phyloP scores from a whole-genome alignment of 2,113 vertebrate genomes.

The Tamias sibiricus region DNA sequence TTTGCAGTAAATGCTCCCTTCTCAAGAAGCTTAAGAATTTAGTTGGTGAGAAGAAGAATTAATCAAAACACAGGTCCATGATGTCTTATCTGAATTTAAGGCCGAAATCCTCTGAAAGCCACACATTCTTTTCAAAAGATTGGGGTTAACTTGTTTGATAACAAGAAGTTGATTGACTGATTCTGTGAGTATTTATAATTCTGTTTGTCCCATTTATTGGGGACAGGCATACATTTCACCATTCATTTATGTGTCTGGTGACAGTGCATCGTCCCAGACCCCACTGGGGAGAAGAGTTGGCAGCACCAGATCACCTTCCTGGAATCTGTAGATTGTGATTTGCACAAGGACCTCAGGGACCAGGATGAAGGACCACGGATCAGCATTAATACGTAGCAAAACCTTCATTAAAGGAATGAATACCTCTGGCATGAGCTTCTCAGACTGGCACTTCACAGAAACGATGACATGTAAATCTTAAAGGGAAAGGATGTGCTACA shows the following conservation, averaged over 20 bases:
- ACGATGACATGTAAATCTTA: not conserved
- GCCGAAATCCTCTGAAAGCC: not conserved
- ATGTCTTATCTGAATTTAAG: not conserved
- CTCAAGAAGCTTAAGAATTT: not conserved
- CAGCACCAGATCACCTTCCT: not conserved
- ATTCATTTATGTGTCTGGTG: not conserved
- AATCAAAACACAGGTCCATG: not conserved
- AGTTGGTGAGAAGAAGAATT: not conserved
- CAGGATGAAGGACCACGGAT: not conserved
- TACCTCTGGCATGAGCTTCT: not conserved
- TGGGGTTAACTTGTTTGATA: not conserved
- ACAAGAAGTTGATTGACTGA: not conserved
- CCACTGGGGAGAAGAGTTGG: not conserved
- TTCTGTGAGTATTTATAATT: too few relatives aligned
- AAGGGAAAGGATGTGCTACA: not conserved
- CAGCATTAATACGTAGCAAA: too few relatives aligned
- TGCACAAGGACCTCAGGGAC: not conserved
- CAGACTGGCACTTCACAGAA: not conserved
- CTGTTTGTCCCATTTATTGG: not conserved
- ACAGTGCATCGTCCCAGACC: not conserved
- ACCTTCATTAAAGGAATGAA: not conserved
- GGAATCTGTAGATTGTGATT: not conserved
- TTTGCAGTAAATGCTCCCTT: not conserved
- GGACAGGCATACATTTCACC: fast-evolving
- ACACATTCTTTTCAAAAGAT: not conserved